Base-by-base conservation (phyloP, 2,797 vertebrate species). In the Siniperca undulata region DNA sequence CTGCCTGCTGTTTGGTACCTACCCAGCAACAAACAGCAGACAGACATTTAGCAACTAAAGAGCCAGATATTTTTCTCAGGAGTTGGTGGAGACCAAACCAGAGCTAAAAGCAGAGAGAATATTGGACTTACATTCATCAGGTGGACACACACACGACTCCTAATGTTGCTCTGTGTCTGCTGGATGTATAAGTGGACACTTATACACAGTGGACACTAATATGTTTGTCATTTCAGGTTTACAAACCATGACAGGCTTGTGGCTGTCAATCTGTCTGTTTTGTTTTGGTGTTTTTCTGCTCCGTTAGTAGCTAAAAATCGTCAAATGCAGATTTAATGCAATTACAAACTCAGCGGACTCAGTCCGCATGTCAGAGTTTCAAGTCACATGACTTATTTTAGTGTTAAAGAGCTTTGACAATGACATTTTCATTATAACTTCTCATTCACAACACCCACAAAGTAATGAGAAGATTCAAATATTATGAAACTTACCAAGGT, bases 381-480 rank as follows among this genome's bases (percentile, higher is more conserved):
- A 27, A 91, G 86, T 91, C 90, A 81, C 89, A 85, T 87, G 85
- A 89, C 81, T 87, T 88, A 61, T 90, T 77, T 88, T 76, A 67
- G 76, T 17, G 17, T 84, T 81, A 81, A 79, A 88, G 46, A 83
- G 70, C 78, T 86, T 44, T 86, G 83, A 81, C 85, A 80, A 77
- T 85, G 85, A 86, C 80, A 80, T 88, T 86, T 82, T 82, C 84
- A 87, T 92, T 83, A 84, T 84, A 42, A 72, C 70, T 53, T 66
- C 77, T 86, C 69, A 77, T 80, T 90, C 83, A 87, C 78, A 76
- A 79, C 77, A 24, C 17, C 44, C 44, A 44, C 77, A 13, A 89
- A 91, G 90, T 89, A 92, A 93, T 91, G 85, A 87, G 86, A 84
- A 75, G 79, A 88, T 89, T 86, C 85, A 82, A 89, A 92, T 85